Evolutionary conservation across 1,140 invertebrate species (phyloP), one percentile per base, ranked within the genome.

Genomic region (Colletes latitarsis): DNA sequence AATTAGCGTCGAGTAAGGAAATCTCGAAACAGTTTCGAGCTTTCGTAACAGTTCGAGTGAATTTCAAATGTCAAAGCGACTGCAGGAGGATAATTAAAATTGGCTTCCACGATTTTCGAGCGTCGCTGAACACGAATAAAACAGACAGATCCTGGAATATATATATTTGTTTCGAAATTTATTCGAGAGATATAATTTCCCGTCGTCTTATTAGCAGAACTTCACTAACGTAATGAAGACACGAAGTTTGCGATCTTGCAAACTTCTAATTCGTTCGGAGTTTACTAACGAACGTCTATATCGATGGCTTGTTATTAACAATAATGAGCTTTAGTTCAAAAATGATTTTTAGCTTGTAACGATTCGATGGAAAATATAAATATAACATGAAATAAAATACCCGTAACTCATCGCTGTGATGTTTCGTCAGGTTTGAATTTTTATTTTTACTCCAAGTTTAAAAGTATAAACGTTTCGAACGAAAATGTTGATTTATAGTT

Each of bases 91-190:
- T 63, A 78, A 72, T 63, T 69, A 14, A 58, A 74, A 69, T 43
- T 8, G 64, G 58, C 68, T 15, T 30, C 0, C 6, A 19, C 58
- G 30, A 73, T 55, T 84, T 60, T 73, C 55, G 39, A 72, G 46
- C 60, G 19, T 21, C 66, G 15, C 46, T 58, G 80, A 10, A 10
- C 6, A 49, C 67, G 60, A 82, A 60, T 82, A 63, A 77, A 58
- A n/a, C 62, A 21, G 53, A 55, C 52, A 41, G 62, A 68, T 58
- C n/a, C 9, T 1, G 19, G 15, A 6, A 70, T 21, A 66, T 49
- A 6, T 30, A 71, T 49, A 6, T 30, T 43, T 10, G 1, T 55
- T n/a, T 6, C 15, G 53, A 55, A n/a, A n/a, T 55, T 17, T 17
- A 9, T n/a, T 9, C 49, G 9, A 49, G 43, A 49, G 70, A 49